phyloP scores from a whole-genome alignment of 2,888 invertebrate genomes.

The Drosophila testacea region DNA sequence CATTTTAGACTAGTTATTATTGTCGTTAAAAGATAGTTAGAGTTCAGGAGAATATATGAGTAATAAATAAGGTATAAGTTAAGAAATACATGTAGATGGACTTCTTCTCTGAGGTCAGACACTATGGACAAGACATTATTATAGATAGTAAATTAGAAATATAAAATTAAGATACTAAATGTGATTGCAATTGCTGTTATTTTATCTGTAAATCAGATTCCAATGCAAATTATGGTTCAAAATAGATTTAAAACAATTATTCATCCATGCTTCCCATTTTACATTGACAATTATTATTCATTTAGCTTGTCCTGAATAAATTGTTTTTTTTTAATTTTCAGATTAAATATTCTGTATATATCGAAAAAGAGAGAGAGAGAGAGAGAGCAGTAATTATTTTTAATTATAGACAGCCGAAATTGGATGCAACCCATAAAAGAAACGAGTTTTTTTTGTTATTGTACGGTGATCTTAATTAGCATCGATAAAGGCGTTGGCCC shows the following conservation, averaged over 20 bases:
- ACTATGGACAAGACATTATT: no score
- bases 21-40: no score
- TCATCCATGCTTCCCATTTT: background rate
- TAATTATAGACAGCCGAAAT: slow-evolving; percentile 22
- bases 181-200: no score
- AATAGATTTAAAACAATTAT: background rate
- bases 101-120: no score
- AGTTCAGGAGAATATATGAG: no score
- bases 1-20: no score
- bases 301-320: no score
- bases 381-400: slow-evolving; percentile 17
- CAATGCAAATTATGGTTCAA: background rate
- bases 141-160: no score
- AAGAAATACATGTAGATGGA: no score
- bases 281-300: background rate
- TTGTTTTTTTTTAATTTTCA: background rate
- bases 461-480: slow-evolving; percentile 31
- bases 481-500: slow-evolving; percentile 34
- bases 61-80: no score
- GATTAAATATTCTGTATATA: background rate
- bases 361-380: background rate
- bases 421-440: slow-evolving; percentile 24
- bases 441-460: slow-evolving; percentile 24
- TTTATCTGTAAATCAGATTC: background rate
- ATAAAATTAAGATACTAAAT: no score